Base-by-base conservation (phyloP, 2,888 invertebrate species). In the Tillus elongatus region DNA sequence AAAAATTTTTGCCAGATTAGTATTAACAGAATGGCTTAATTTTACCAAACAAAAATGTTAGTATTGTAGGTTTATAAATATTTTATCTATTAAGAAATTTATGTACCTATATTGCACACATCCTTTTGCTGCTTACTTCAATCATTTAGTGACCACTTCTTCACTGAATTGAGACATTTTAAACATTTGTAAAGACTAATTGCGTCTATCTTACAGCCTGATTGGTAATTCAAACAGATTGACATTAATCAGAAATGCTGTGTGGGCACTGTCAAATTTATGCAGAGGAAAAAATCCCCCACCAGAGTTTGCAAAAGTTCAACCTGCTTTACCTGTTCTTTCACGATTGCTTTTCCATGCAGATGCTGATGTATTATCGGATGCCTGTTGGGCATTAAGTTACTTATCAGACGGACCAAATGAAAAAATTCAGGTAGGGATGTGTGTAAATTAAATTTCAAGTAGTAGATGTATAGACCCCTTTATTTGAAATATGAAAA, bases 221-320 rank as follows among this genome's bases (percentile, higher is more conserved):
- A 67, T 95, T 51, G 82, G 83, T 54, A 88, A 84, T 67, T 77
- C 81, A 40, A 77, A 77, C 35, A 77, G 86, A 47, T 67, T 91
- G 49, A 83, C 90, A 9, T 90, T 93, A 90, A 88, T 84, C 13
- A 77, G 93, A 47, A 96, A 96, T 69, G 91, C 90, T n/a, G 95
- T 95, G 2, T 98, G 97, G 97, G 89, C 95, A 30, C 70, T 97
- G 42, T 96, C 96, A 30, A 98, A 98, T 70, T 72, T 98, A 48
- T 97, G 96, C 63, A 79, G 97, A 57, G 96, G 97, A 37, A 97
- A 97, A 71, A 92, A 86, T 68, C 97, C 97, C 26, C 85, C 92
- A 1, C 91, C 95, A 3, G 87, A 89, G 57, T 96, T 96, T 60
- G 68, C 77, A 39, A 82, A 83, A 67, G 87, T 89, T 16, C 74